Conservation (phyloP, 2,888 invertebrate genomes). For the Tenthredo notha region DNA sequence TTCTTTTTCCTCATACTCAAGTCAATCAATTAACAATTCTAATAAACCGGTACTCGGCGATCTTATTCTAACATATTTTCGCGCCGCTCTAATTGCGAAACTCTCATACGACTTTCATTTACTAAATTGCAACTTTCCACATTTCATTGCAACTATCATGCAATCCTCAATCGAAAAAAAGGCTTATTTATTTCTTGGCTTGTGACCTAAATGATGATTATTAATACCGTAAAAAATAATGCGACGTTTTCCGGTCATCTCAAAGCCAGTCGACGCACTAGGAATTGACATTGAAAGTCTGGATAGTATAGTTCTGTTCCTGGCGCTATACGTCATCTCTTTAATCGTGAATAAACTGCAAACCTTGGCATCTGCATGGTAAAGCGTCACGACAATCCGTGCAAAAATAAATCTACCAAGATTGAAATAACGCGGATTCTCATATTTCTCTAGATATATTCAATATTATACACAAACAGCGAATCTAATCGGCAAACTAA, state of each 20-base stretch:
- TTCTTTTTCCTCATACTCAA: background rate
- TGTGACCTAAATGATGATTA: background rate
- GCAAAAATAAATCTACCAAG: background rate
- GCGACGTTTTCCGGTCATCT: slow-evolving; percentile 3
- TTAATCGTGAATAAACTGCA: background rate
- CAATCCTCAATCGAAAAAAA: background rate
- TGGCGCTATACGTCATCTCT: slow-evolving; percentile 28
- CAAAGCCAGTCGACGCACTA: background rate
- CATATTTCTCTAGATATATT: background rate
- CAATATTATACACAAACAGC: background rate
- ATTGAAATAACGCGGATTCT: background rate
- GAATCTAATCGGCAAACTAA: background rate
- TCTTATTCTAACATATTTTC: background rate
- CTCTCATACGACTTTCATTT: background rate
- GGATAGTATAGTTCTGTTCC: background rate
- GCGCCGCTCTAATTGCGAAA: background rate
- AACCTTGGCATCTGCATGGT: background rate
- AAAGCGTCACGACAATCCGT: background rate
- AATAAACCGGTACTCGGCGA: slow-evolving; percentile 1
- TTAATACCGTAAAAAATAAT: background rate
- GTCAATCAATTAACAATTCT: background rate
- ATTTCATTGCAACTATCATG: background rate
- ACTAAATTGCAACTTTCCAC: slow-evolving; percentile 18
- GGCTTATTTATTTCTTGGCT: background rate
- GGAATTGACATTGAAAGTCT: slow-evolving; percentile 43